A percentile compares a stretch with the other conserved stretches of the same genome.
These are phyloP conservation scores for Blomia tropicalis DNA, from an alignment of 2,888 invertebrate genomes.

Conservation along the genomic window DNA sequence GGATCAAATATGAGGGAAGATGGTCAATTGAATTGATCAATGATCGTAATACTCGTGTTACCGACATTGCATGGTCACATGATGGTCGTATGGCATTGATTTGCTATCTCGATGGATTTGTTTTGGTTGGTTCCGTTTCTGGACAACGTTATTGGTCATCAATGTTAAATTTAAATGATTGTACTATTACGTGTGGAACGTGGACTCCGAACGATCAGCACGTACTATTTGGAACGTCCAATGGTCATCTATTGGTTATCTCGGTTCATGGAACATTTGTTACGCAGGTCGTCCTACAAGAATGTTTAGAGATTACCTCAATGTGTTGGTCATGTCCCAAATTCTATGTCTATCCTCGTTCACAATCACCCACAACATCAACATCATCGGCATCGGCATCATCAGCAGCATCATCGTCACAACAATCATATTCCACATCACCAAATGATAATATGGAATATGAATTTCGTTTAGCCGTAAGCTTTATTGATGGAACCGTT, in stretches of 20 bases:
- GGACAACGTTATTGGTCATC: slow-evolving; percentile 97
- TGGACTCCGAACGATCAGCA: slow-evolving; percentile 97
- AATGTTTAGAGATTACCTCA: slow-evolving; percentile 65
- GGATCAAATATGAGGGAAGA: slow-evolving; percentile 96
- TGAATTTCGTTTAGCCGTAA: slow-evolving; percentile 67
- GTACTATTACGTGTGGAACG: slow-evolving; percentile 83
- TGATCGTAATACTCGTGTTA: slow-evolving; percentile 78
- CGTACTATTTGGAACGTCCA: slow-evolving; percentile 87
- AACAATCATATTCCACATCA: not conserved
- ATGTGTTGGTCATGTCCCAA: slow-evolving; percentile 97
- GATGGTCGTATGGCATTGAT: slow-evolving; percentile 96
- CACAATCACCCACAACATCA: slow-evolving; percentile 11
- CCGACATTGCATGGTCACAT: slow-evolving; percentile 96
- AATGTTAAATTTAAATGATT: slow-evolving; percentile 72
- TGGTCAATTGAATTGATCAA: slow-evolving; percentile 99
- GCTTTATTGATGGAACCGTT: slow-evolving; percentile 73
- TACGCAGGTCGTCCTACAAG: slow-evolving; percentile 64
- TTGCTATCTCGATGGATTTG: slow-evolving; percentile 94
- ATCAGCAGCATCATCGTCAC: not conserved
- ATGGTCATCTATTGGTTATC: slow-evolving; percentile 63
- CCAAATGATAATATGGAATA: no score
- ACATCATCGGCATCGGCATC: slow-evolving; percentile 9
- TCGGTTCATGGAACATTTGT: slow-evolving; percentile 88
- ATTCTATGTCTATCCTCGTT: slow-evolving; percentile 47
- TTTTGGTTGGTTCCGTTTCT: slow-evolving; percentile 87